Evolutionary conservation across 2,113 vertebrate species (phyloP).

Genomic region (Rhegmatorhina hoffmannsi): DNA sequence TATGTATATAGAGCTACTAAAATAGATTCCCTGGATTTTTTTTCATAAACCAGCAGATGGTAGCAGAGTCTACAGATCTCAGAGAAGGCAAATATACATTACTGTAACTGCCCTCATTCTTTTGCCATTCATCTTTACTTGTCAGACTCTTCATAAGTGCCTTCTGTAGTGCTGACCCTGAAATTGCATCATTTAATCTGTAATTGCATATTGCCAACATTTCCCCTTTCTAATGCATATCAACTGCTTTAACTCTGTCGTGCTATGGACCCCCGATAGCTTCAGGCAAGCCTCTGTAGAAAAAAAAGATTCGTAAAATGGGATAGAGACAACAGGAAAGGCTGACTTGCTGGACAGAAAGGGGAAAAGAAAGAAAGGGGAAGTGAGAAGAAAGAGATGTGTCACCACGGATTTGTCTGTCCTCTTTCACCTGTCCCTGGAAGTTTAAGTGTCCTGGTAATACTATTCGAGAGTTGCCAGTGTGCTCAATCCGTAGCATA

Average conservation of each 20-base stretch:
- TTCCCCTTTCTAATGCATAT: constrained; percentile 39
- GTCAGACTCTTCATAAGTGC: constrained; percentile 9
- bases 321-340: neutral
- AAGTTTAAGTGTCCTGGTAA: neutral
- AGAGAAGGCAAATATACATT: neutral
- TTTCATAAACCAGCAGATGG: constrained; percentile 74
- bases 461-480: neutral
- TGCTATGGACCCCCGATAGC: neutral
- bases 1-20: constrained; percentile 19
- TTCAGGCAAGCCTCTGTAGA: neutral
- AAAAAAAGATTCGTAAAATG: neutral
- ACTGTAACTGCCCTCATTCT: neutral
- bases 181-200: constrained; percentile 65
- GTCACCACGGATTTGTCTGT: neutral
- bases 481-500: neutral
- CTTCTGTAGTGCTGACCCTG: constrained; percentile 64
- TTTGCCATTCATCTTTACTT: constrained; percentile 45
- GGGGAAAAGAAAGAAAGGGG: too few species aligned
- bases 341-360: neutral
- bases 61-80: constrained; percentile 67
- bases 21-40: constrained; percentile 39
- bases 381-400: neutral
- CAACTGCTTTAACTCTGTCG: constrained; percentile 15
- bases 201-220: constrained; percentile 53
- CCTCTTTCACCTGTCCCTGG: neutral